Base-by-base conservation (phyloP, 2,113 vertebrate species). In the Axis porcinus region DNA sequence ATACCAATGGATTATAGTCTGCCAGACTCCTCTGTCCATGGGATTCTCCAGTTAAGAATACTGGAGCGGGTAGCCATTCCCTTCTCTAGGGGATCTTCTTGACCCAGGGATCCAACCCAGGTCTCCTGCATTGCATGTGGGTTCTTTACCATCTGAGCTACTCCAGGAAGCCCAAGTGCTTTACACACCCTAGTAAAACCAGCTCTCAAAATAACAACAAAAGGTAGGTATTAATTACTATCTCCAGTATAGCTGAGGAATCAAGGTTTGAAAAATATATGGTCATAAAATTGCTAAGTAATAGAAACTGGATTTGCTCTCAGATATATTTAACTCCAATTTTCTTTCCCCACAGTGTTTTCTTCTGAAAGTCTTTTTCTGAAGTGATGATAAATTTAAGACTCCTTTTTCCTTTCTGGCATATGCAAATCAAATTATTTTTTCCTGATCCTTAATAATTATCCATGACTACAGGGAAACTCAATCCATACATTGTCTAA, bases 371-470 rank as follows among this genome's bases (percentile, higher is more conserved):
- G 3, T 87, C 14, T 58, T 33, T 36, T 36, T 92, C 33, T 33
- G 23, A 15, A 36, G 47, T 92, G 14, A 84, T 27, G 33, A 57
- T 12, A 78, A 76, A 50, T 9, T 7, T 70, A 62, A 45, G 15
- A 14, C 3, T 86, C 47, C 17, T 33, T 79, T 82, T 33, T 9
- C 23, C 33, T 55, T 79, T 92, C 54, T 78, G 50, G 28, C 43
- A 27, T 13, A 43, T 30, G 10, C 9, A 55, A 88, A 45, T 43
- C 25, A 94, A 91, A 52, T 16, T 84, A 58, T 21, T 58, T 89
- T 95, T 91, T 86, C 40, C 52, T 58, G 2, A n/a, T 82, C 76
- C 12, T 96, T 95, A 95, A 89, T 40, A 86, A 91, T 92, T 70
- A 82, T 67, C 58, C 52, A 30, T 52, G 30, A 78, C 55, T 85